Conservation (phyloP, 2,113 vertebrate genomes). For the Dicrurus megarhynchus region DNA sequence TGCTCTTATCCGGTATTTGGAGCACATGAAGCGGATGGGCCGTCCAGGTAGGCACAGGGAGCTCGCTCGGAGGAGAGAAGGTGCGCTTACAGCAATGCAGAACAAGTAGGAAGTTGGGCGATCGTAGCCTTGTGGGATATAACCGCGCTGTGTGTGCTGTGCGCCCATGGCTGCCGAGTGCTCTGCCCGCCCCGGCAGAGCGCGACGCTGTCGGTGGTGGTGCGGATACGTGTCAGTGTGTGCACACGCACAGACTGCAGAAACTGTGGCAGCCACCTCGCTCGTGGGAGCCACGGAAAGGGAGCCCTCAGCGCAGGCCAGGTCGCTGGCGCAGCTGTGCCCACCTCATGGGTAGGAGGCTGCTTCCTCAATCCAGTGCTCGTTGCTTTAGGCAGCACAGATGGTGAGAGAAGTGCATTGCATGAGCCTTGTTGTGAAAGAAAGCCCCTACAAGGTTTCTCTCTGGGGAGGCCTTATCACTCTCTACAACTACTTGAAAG, state of each 20-base stretch:
- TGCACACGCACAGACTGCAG: accelerated
- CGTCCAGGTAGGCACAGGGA: slow-evolving; percentile 78
- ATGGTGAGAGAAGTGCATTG: neutral
- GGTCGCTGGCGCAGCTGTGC: accelerated
- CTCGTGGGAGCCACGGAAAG: accelerated
- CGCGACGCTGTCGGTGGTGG: accelerated
- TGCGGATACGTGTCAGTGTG: accelerated
- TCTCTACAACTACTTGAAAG: neutral
- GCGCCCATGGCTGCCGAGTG: neutral
- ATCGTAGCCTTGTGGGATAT: accelerated
- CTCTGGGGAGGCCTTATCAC: neutral
- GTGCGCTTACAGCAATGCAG: accelerated
- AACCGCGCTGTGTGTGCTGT: neutral
- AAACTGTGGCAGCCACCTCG: neutral
- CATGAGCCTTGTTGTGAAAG: neutral
- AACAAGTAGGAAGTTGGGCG: neutral
- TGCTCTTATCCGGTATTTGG: slow-evolving; percentile 77
- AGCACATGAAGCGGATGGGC: slow-evolving; percentile 75
- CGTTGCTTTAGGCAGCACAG: neutral
- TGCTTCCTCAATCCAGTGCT: neutral
- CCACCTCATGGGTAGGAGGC: accelerated
- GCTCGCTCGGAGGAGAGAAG: accelerated
- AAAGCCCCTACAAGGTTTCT: neutral
- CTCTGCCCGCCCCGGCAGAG: accelerated
- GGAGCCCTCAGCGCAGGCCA: neutral